Conservation (phyloP, 2,113 vertebrate genomes). For the Antechinus stuartii region DNA sequence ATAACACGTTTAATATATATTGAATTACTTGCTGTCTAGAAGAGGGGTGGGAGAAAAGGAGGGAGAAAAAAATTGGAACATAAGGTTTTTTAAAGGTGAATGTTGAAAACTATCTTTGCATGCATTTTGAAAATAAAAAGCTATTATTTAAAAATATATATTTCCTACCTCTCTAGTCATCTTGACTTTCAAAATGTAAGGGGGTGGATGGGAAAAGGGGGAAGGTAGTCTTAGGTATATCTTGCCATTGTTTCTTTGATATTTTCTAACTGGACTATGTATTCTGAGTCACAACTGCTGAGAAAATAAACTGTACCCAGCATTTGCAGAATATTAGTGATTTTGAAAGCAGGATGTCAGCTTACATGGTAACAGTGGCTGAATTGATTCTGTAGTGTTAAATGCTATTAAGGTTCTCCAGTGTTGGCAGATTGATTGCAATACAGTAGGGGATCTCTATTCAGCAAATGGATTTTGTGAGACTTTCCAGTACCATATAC, state of each 20-base stretch:
- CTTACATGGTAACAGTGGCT: not conserved
- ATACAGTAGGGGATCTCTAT: not conserved
- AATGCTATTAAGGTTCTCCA: not conserved
- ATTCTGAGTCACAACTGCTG: not conserved
- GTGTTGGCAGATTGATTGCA: not conserved
- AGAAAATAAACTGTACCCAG: not conserved
- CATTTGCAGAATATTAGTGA: not conserved
- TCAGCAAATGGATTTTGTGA: not conserved
- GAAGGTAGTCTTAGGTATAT: not conserved
- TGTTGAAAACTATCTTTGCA: too few species aligned
- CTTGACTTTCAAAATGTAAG: not conserved
- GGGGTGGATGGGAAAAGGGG: fast-evolving
- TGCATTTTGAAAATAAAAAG: not conserved
- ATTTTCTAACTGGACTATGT: not conserved
- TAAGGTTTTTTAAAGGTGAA: too few species aligned
- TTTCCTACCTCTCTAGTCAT: not conserved
- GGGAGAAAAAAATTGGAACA: too few species aligned
- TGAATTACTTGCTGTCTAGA: too few species aligned
- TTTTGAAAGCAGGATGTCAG: not conserved
- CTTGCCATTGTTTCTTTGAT: not conserved
- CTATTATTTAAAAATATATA: not conserved
- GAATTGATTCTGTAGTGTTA: not conserved
- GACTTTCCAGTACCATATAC: not conserved
- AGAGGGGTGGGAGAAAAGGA: too few species aligned
- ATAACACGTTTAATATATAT: too few species aligned